Evolutionary conservation across 1,140 invertebrate genomes (phyloP).

Genomic region (Drosophila kikkawai): DNA sequence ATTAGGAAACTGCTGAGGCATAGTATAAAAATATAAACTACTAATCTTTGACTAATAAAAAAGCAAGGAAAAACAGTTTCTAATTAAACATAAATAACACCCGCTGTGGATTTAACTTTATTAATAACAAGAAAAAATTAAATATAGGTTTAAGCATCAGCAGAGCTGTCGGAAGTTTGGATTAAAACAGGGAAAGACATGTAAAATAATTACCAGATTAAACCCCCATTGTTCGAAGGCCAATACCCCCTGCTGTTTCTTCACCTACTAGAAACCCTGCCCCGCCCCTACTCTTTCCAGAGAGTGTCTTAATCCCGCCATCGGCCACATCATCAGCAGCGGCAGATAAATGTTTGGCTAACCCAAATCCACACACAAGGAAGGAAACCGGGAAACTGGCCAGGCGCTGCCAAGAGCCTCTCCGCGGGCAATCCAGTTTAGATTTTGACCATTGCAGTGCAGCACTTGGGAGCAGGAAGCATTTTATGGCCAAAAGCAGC

Average conservation of each 20-base stretch:
- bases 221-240: slow-evolving; percentile 20
- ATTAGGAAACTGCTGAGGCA: neutral
- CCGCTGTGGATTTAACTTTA: neutral
- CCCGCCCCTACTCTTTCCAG: neutral
- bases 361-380: slow-evolving; percentile 75
- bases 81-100: neutral
- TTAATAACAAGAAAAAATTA: slow-evolving; percentile 8
- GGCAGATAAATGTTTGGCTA: slow-evolving; percentile 68
- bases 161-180: neutral
- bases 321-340: slow-evolving; percentile 24
- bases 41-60: neutral
- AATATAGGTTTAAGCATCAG: neutral
- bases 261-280: slow-evolving; percentile 31
- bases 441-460: slow-evolving; percentile 53
- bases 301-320: slow-evolving; percentile 10
- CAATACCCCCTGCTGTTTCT: slow-evolving; percentile 4
- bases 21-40: neutral
- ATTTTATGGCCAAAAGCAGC: slow-evolving; percentile 58
- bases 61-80: neutral
- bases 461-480: slow-evolving; percentile 68
- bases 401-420: slow-evolving; percentile 31
- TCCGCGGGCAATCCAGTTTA: slow-evolving; percentile 73
- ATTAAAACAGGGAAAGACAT: slow-evolving; percentile 8
- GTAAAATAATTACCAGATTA: slow-evolving; percentile 27
- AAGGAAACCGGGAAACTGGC: slow-evolving; percentile 68